phyloP scores from a whole-genome alignment of 2,888 invertebrate genomes.

The Caenorhabditis drosophilae region DNA sequence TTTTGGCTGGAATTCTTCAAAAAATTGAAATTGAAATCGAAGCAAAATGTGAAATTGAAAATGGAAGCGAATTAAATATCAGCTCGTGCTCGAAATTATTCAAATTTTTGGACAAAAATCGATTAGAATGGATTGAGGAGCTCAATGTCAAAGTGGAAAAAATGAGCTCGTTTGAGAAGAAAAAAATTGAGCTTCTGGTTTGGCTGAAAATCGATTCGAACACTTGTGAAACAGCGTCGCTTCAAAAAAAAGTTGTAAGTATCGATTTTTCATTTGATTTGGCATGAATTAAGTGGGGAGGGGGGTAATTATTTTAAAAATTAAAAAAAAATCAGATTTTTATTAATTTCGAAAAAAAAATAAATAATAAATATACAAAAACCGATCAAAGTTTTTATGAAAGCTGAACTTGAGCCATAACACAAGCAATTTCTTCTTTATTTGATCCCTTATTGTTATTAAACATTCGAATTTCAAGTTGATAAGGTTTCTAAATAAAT shows the following conservation, averaged over 20 bases:
- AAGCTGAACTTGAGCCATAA: slow-evolving; percentile 59
- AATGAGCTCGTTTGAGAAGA: slow-evolving; percentile 18
- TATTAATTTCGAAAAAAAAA: not conserved
- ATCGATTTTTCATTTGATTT: no score
- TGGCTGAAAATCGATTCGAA: slow-evolving; percentile 39
- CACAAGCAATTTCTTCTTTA: slow-evolving; percentile 62
- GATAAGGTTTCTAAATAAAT: slow-evolving; percentile 51
- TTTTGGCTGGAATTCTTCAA: slow-evolving; percentile 41
- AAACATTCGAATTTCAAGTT: slow-evolving; percentile 59
- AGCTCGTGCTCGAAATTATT: not conserved
- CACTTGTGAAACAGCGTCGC: slow-evolving; percentile 41
- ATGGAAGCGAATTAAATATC: slow-evolving; percentile 5
- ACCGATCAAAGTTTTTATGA: slow-evolving; percentile 22
- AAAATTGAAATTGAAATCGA: slow-evolving; percentile 34
- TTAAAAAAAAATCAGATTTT: no score
- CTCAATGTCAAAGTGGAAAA: slow-evolving; percentile 6
- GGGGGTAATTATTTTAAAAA: no score
- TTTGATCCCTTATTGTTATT: slow-evolving; percentile 53
- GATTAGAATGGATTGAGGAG: not conserved
- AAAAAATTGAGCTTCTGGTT: slow-evolving; percentile 16
- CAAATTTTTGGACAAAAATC: slow-evolving; percentile 2
- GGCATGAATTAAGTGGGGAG: no score
- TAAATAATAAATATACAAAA: not conserved
- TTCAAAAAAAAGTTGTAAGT: slow-evolving; percentile 28
- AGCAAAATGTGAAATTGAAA: slow-evolving; percentile 31